Base-by-base conservation (phyloP, 1,140 invertebrate species). In the Stegodyphus dumicola region DNA sequence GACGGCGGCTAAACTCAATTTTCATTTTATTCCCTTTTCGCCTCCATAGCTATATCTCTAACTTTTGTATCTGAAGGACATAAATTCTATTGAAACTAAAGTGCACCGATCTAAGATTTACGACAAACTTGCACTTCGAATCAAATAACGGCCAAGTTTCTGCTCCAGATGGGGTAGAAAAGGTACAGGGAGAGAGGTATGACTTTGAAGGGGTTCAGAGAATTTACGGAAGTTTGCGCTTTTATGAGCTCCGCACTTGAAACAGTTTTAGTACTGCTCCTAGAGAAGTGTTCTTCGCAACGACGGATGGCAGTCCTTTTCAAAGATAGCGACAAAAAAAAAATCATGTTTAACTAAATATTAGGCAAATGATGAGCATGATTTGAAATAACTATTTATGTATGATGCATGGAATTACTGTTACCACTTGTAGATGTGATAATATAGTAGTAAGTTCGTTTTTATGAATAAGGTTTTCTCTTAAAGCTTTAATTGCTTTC, bases 11-110 rank as follows among this genome's bases (percentile, higher is more conserved):
- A 80, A 80, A 80, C 78, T 71, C 18, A 73, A 71, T 71, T 80
- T 80, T 80, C 69, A 64, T 80, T 80, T 80, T 71, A 73, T 80
- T 33, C 54, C 51, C 18, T 18, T 15, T 54, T 33, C 10, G 18
- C 18, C 69, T 71, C 18, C 7, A 15, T 49, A 33, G 7, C 69
- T 15, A 49, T 49, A 71, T 71, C 48, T 33, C 48, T 11, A 71
- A 71, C 13, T 80, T 73, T 64, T 80, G 69, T 73, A 83, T 75
- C 60, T 75, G 70, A 66, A 75, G 65, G 49, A 49, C 79, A 83
- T 83, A 83, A 83, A 83, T 83, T 83, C 79, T 54, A 83, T 74
- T 66, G 79, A 83, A 83, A 75, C 71, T 83, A 64, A 83, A 83
- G 71, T 54, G 49, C 79, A 54, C 70, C 70, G 79, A 83, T 83